Base-by-base conservation (phyloP, 2,113 vertebrate species). In the Hiodon tergisus region DNA sequence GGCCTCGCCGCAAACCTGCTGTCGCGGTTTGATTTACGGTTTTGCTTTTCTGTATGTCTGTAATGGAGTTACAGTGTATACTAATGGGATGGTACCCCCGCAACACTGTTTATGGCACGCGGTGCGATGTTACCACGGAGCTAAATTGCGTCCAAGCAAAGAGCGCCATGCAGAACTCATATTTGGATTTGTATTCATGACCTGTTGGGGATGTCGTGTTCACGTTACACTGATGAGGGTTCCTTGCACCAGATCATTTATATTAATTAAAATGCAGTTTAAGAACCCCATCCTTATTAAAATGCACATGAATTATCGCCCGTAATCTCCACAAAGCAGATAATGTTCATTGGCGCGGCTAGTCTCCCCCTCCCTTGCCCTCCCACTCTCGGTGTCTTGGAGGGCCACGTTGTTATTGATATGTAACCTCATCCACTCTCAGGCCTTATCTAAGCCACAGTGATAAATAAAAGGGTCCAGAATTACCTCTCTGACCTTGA, bases 191-290 rank as follows among this genome's bases (percentile, higher is more conserved):
- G 10, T 47, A 66, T 66, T 66, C 63, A 48, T 69, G 48, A 69
- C 67, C 67, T 69, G 67, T 52, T 14, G 4, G 51, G 67, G 31
- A 31, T 67, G n/a, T 4, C 3, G 47, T 6, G 57, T 69, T 68
- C 54, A 47, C 46, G 50, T 31, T 51, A 60, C 17, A n/a, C 73
- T 74, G 76, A 78, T 71, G 67, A 57, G 71, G 16, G 46, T 0
- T 50, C 0, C 73, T 50, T 51, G n/a, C 76, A 82, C 81, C 60
- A 80, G 77, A 81, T 84, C 50, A 81, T 85, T 78, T 61, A 67
- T 63, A 54, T 71, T 81, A 81, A 88, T 83, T 84, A 83, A 85
- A 86, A 87, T 87, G 83, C 83, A 84, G 87, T 87, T 81, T 83
- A 74, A 78, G 76, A 69, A 3, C 60, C 6, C 61, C 3, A 1